Evolutionary conservation across 2,797 vertebrate genomes (phyloP).

Genomic region (Bucorvus abyssinicus): DNA sequence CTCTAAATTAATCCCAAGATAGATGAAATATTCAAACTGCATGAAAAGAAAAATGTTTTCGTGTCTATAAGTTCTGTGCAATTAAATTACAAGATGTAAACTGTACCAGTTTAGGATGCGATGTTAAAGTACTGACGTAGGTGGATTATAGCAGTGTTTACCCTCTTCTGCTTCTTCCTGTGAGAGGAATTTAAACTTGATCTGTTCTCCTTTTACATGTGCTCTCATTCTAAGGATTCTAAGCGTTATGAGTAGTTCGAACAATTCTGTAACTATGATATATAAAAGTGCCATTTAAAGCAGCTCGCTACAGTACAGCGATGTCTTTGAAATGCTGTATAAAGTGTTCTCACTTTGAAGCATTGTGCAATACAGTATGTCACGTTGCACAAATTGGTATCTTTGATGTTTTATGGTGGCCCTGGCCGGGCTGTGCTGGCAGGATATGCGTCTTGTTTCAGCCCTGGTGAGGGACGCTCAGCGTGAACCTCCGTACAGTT

Average conservation of each 20-base stretch:
- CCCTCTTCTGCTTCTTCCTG: background rate
- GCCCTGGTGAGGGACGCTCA: background rate
- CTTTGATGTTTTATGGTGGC: background rate
- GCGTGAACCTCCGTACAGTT: background rate
- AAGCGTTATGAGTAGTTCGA: background rate
- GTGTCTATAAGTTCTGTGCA: background rate
- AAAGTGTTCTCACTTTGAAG: background rate
- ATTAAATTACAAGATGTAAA: background rate
- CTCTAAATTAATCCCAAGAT: background rate
- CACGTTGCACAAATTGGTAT: background rate
- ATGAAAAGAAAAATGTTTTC: background rate
- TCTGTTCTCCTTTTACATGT: background rate
- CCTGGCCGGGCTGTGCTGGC: background rate
- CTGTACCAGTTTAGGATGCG: background rate
- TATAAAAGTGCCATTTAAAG: background rate
- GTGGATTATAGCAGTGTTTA: background rate
- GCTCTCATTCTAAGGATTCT: background rate
- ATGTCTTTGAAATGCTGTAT: background rate
- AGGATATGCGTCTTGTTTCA: rapidly evolving
- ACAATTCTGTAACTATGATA: background rate
- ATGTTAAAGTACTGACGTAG: background rate
- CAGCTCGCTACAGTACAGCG: background rate
- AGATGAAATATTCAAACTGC: background rate
- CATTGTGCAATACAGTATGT: background rate
- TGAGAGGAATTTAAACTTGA: background rate